Base-by-base conservation (phyloP, 37 sponge, comb jelly and placozoan genomes). In the Chondrosia reniformis region DNA sequence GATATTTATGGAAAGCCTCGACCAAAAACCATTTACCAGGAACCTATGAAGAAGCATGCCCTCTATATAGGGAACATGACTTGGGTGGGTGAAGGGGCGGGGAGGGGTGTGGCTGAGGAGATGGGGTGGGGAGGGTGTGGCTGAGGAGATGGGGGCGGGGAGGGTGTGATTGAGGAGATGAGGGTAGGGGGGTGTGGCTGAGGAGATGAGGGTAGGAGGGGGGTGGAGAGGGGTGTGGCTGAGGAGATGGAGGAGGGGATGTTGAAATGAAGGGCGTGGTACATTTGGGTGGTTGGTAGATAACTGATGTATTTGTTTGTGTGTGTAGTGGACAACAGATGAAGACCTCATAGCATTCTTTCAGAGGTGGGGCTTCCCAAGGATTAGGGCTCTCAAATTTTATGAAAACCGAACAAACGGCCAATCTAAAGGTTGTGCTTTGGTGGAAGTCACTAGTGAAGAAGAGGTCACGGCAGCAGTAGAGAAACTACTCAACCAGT, bases 391-490 rank as follows among this genome's bases (percentile, higher is more conserved):
- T 52, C 56, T 97, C 74, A 91, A 92, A 77, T 89, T 97, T 46
- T 97, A 82, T 46, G 98, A 97, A 80, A 97, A 93, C 85, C 81
- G 95, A 77, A 80, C 91, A 0, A 97, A 97, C 63, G 98, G 98
- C 32, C 98, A 97, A 52, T 94, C 92, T 31, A 97, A 97, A 46
- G 98, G 98, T 36, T 86, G 79, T 82, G 88, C 86, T 2, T 52
- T 88, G 65, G 74, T 91, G 15, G 95, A 94, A 67, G 38, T 94
- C 9, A 56, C 33, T 12, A 87, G 55, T 75, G 95, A 94, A 33
- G 59, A 37, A 31, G 36, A 78, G 17, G 87, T 88, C 4, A 43
- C 30, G 17, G 76, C 12, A 22, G 95, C 91, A 10, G 73, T 59
- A 28, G 83, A 87, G 0, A 94, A 90, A 64, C 61, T 94, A 27